Conservation (phyloP, 2,888 invertebrate species). For the Kuschelorhynchus macadamiae region DNA sequence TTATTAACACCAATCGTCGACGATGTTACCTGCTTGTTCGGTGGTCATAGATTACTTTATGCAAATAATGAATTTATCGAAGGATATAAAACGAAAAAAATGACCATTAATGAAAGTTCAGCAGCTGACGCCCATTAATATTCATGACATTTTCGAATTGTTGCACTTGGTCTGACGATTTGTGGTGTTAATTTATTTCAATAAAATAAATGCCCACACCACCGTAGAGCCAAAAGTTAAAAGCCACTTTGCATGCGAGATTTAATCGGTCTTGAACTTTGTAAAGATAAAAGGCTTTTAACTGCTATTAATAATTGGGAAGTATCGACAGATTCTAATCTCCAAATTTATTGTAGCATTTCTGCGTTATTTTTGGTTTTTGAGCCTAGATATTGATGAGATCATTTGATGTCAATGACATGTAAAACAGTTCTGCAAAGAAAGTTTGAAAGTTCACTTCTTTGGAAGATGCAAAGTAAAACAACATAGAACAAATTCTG, state of each 20-base stretch:
- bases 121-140: conserved; percentile 40
- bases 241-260: conserved; percentile 35
- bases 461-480: too few relatives aligned
- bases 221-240: conserved; percentile 22
- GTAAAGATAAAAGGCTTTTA: conserved; percentile 7
- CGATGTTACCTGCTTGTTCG: conserved; percentile 18
- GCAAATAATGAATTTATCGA: conserved; percentile 35
- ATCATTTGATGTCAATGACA: too few relatives aligned
- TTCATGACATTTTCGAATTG: conserved; percentile 37
- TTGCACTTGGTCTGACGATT: conserved; percentile 13
- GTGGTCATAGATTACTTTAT: conserved; percentile 34
- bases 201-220: conserved; percentile 40
- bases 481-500: too few relatives aligned
- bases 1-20: conserved; percentile 12
- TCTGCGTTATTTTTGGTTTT: neutral
- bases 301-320: conserved; percentile 16
- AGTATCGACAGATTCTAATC: too few relatives aligned
- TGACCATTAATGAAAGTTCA: conserved; percentile 41
- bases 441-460: too few relatives aligned
- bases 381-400: too few relatives aligned
- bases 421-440: too few relatives aligned
- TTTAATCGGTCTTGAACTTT: conserved; percentile 14
- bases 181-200: conserved; percentile 44
- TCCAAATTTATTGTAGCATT: too few relatives aligned
- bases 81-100: conserved; percentile 15